phyloP scores from a whole-genome alignment of 1,140 invertebrate species.

The Acromyrmex charruanus region DNA sequence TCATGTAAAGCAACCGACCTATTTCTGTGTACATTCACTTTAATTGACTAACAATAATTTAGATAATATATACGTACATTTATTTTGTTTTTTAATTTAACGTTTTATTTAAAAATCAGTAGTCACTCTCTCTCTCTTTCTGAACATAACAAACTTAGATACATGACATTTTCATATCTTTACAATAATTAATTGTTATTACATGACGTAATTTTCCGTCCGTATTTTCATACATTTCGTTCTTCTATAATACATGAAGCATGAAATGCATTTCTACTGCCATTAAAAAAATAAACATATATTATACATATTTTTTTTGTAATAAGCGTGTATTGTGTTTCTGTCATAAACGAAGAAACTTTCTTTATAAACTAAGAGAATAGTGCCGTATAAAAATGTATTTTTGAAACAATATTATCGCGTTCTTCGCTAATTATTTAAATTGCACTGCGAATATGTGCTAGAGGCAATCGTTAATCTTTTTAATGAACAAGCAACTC shows the following conservation, averaged over 20 bases:
- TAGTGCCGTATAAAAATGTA: conserved; percentile 1
- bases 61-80: background rate
- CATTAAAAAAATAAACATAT: background rate
- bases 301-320: background rate
- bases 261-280: background rate
- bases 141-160: background rate
- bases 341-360: background rate
- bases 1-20: background rate
- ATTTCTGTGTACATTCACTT: conserved; percentile 19
- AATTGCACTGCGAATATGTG: conserved; percentile 11
- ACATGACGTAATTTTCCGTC: background rate
- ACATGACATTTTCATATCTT: background rate
- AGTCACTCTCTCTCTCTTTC: background rate
- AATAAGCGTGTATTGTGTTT: background rate
- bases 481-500: conserved; percentile 42
- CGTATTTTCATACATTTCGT: background rate
- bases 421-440: background rate
- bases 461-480: conserved; percentile 25
- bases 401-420: conserved; percentile 18
- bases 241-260: background rate
- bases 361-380: conserved; percentile 4
- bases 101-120: conserved; percentile 5
- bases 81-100: background rate
- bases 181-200: background rate
- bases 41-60: background rate